Evolutionary conservation across 1,140 invertebrate genomes (phyloP).

Genomic region (Bombus ignitus): DNA sequence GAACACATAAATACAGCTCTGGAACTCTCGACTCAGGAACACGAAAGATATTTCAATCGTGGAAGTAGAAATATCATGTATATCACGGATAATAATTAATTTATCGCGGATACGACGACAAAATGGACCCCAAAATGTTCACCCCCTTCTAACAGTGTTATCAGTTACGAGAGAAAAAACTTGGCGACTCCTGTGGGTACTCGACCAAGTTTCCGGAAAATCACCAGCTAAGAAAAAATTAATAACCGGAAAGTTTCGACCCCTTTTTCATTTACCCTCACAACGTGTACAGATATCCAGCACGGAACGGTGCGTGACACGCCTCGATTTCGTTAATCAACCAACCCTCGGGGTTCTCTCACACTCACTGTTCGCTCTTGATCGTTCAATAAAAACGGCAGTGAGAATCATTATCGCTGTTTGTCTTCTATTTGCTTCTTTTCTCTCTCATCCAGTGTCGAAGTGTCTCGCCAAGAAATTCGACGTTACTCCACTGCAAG

Average conservation of each 20-base stretch:
- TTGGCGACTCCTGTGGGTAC: slow-evolving; percentile 40
- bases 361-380: not conserved
- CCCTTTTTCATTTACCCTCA: slow-evolving; percentile 32
- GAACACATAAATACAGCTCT: not conserved
- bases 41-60: not conserved
- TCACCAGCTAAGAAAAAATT: slow-evolving; percentile 50
- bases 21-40: not conserved
- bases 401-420: slow-evolving; percentile 34
- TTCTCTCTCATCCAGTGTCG: not conserved
- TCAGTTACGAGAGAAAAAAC: slow-evolving; percentile 47
- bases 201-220: slow-evolving; percentile 54
- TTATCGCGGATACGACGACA: not conserved
- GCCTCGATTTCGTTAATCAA: slow-evolving; percentile 45
- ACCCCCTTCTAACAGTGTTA: not conserved
- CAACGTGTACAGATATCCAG: slow-evolving; percentile 19
- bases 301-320: slow-evolving; percentile 26
- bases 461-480: not conserved
- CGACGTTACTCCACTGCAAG: not conserved
- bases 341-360: slow-evolving; percentile 9
- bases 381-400: slow-evolving; percentile 31
- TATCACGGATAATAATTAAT: not conserved
- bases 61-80: not conserved
- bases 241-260: slow-evolving; percentile 63
- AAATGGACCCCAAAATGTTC: not conserved
- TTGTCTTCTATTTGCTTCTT: slow-evolving; percentile 19